Evolutionary conservation across 2,113 vertebrate genomes (phyloP).

Genomic region (Mastomys natalensis): DNA sequence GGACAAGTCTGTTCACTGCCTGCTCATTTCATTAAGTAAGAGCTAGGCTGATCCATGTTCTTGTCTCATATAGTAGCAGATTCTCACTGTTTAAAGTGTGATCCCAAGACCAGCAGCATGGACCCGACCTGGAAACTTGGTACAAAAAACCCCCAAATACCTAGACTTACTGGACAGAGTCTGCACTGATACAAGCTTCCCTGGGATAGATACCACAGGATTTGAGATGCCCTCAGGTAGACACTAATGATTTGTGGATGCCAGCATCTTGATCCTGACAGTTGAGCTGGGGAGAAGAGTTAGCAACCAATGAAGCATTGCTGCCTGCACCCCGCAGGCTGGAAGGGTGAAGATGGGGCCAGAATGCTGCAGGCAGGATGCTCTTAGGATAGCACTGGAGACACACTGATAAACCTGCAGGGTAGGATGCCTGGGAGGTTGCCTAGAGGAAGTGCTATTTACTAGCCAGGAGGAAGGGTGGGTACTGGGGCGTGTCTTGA

Average conservation of each 20-base stretch:
- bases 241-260: background rate
- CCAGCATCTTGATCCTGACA: fast-evolving
- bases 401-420: background rate
- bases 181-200: background rate
- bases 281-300: background rate
- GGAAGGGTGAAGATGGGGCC: background rate
- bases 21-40: background rate
- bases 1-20: background rate
- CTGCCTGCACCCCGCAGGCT: background rate
- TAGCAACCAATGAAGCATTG: too few relatives aligned
- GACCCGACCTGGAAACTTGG: background rate
- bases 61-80: background rate
- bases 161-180: background rate
- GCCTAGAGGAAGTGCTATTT: background rate
- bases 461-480: background rate
- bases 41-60: background rate
- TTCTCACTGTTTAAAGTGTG: background rate
- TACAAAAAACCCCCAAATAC: background rate
- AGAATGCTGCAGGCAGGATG: background rate
- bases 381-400: background rate
- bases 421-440: background rate
- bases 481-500: background rate
- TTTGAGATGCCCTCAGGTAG: background rate
- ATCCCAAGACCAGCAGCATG: background rate
- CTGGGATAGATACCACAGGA: too few relatives aligned